These are phyloP conservation scores for Cerastoderma edule DNA, from an alignment of 2,888 invertebrate species.

Conservation along the genomic window DNA sequence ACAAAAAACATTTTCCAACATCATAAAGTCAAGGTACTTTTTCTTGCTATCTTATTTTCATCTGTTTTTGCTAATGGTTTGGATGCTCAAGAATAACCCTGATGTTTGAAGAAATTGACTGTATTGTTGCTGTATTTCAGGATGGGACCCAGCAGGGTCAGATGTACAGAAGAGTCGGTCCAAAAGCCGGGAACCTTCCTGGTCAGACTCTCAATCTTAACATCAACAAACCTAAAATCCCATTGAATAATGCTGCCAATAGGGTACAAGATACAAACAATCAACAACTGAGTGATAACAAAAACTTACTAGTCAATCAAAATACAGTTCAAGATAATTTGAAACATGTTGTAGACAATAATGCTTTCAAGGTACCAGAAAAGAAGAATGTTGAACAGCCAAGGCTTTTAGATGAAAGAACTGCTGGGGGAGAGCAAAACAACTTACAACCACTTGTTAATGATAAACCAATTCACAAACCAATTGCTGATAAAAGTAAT, in stretches of 20 bases:
- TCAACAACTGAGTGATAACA: slow-evolving; percentile 5
- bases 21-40: no score
- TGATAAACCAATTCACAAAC: neutral
- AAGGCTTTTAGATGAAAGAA: neutral
- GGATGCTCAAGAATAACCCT: no score
- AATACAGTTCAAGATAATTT: slow-evolving; percentile 4
- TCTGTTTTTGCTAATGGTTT: neutral
- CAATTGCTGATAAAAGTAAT: neutral
- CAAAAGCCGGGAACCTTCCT: neutral
- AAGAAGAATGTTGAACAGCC: neutral
- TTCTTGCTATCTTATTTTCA: neutral
- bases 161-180: neutral
- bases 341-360: slow-evolving; percentile 5
- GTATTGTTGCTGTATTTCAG: slow-evolving; percentile 9
- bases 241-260: slow-evolving; percentile 9
- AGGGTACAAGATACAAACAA: slow-evolving; percentile 1
- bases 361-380: slow-evolving; percentile 4
- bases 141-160: neutral
- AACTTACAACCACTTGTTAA: slow-evolving; percentile 2
- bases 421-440: neutral
- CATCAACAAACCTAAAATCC: slow-evolving; percentile 3
- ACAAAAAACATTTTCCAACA: no score
- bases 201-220: neutral
- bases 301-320: slow-evolving; percentile 24
- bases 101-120: no score